Base-by-base conservation (phyloP, 2,888 invertebrate species). In the Hetaerina titia region DNA sequence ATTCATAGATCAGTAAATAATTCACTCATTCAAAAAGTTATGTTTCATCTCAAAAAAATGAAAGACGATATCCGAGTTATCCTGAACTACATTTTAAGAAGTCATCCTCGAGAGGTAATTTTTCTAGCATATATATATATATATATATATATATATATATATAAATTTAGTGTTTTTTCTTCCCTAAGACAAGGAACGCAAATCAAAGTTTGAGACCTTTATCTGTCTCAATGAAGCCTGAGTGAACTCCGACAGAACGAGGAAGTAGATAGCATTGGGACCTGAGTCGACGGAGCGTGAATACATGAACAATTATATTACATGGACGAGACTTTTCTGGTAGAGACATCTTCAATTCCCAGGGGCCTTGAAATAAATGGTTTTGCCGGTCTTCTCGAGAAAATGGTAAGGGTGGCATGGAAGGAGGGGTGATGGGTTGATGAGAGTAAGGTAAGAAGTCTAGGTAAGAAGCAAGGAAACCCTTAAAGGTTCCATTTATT, bases 401-500 rank as follows among this genome's bases (percentile, higher is more conserved):
- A 25, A 31, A 81, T 31, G 81, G 31, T 13, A 69, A 17, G 6
- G n/a, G 69, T 22, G 69, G 9, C 69, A 69, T 69, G 69, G 69
- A n/a, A 69, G n/a, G n/a, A 69, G 69, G 69, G n/a, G n/a, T n/a
- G 69, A n/a, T 22, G 60, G 60, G 4, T 60, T 60, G 60, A 60
- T 60, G 60, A 60, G 60, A 60, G 60, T 60, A 17, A 17, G 60
- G 45, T 45, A 45, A 45, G 45, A 45, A 45, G 45, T 17, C 60
- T 15, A 60, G 60, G 25, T n/a, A n/a, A 74, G 74, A 74, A 74
- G 74, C n/a, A 25, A 74, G 74, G 9, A 81, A 81, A 81, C 81
- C 25, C 81, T 81, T 81, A 81, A 81, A 81, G 81, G 81, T 13
- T 81, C 81, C 81, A 81, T 81, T 81, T 81, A 81, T 81, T 81